phyloP scores from a whole-genome alignment of 2,888 invertebrate genomes.

The Leptopilina syphax region DNA sequence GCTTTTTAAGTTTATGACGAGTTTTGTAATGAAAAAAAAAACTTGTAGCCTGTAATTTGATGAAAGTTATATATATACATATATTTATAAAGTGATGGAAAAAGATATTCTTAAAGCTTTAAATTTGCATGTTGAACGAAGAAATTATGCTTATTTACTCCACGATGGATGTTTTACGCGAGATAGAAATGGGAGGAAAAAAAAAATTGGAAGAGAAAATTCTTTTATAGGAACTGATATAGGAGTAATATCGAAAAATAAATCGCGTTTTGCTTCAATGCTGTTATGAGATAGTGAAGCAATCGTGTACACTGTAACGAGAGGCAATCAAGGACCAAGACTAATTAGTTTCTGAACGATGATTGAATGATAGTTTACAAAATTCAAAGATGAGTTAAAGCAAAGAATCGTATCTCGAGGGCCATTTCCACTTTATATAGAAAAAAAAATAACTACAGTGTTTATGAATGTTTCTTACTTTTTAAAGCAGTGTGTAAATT shows the following conservation, averaged over 20 bases:
- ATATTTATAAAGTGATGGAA: background rate
- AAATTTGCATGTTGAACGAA: background rate
- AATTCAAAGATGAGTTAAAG: constrained; percentile 18
- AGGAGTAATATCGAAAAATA: constrained; percentile 25
- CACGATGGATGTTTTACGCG: background rate
- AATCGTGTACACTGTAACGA: constrained; percentile 16
- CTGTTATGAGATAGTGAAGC: constrained; percentile 1
- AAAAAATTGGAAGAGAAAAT: background rate
- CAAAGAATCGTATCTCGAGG: constrained; percentile 5
- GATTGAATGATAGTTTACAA: constrained; percentile 21
- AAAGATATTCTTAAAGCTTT: background rate
- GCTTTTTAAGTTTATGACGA: background rate
- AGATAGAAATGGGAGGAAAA: background rate
- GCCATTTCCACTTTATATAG: constrained; percentile 8
- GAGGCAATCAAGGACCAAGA: constrained; percentile 66
- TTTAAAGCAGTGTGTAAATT: constrained; percentile 1
- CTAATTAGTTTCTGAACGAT: constrained; percentile 58
- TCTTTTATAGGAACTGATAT: constrained; percentile 10
- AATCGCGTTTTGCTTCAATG: constrained; percentile 32
- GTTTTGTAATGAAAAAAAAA: background rate
- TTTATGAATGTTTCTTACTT: background rate
- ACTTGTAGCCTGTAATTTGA: background rate
- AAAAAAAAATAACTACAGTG: background rate
- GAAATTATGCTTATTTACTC: constrained; percentile 21
- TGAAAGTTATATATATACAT: background rate